Evolutionary conservation across 2,888 invertebrate genomes (phyloP).

Genomic region (Physocephala rufipes): DNA sequence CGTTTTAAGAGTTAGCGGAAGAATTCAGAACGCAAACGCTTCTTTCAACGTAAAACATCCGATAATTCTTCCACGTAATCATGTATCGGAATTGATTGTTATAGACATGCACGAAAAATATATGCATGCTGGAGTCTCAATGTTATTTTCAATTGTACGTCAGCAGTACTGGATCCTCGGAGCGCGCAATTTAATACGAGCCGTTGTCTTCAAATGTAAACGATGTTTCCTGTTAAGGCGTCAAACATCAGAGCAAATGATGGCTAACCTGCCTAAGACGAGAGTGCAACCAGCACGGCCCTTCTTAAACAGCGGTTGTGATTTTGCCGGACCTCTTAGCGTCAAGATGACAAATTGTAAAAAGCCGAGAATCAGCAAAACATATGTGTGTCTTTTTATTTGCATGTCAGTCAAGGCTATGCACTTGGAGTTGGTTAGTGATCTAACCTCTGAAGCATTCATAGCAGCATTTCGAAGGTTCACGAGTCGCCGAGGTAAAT

Average conservation of each 20-base stretch:
- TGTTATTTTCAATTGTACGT: conserved; percentile 41
- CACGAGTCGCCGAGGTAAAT: conserved; percentile 37
- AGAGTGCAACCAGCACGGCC: conserved; percentile 31
- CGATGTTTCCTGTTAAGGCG: conserved; percentile 29
- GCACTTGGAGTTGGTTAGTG: conserved; percentile 43
- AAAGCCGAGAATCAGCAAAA: conserved; percentile 25
- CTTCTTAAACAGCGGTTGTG: conserved; percentile 31
- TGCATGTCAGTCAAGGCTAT: conserved; percentile 43
- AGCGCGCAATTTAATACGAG: conserved; percentile 36
- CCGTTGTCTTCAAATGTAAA: conserved; percentile 23
- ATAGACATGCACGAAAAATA: conserved; percentile 21
- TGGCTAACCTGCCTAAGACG: conserved; percentile 33
- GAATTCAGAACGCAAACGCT: conserved; percentile 28
- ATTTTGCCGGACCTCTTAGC: conserved; percentile 10
- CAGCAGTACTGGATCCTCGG: conserved; percentile 42
- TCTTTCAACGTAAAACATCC: conserved; percentile 26
- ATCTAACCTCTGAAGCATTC: conserved; percentile 42
- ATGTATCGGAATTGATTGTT: conserved; percentile 28
- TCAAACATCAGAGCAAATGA: conserved; percentile 25
- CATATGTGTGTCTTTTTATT: conserved; percentile 42
- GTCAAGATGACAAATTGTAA: conserved; percentile 16
- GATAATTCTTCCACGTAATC: conserved; percentile 38
- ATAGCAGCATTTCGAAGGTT: conserved; percentile 42
- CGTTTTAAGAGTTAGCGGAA: conserved; percentile 32
- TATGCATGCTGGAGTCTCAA: conserved; percentile 37